Base-by-base conservation (phyloP, 2,888 invertebrate species). In the Tholera decimalis region DNA sequence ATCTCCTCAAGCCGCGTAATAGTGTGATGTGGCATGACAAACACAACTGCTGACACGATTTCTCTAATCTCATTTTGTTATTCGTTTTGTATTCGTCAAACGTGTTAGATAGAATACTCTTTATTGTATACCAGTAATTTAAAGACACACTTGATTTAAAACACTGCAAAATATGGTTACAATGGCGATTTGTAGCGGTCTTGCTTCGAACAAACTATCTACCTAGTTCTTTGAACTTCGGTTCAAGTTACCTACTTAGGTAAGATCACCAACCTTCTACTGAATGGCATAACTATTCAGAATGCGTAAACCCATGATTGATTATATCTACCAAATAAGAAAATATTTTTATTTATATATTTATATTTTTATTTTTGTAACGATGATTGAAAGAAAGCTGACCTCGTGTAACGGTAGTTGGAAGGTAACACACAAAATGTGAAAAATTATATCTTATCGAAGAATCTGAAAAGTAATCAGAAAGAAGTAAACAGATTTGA, bases 1-100 rank as follows among this genome's bases (percentile, higher is more conserved):
- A 94, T 93, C 92, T 92, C 77, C 83, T 89, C 88, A 85, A 89
- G 82, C 75, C 73, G 80, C 77, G 80, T 86, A 85, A 85, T 88
- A 81, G 82, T 82, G 64, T 80, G 77, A 77, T 81, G 79, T 74
- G 72, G 85, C 82, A 78, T 88, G 87, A 88, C 85, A 85, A 86
- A 89, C 85, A 80, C 79, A 85, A 88, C 83, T 83, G 83, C 76
- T 86, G 84, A 86, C 86, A 88, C 83, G 87, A 85, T 88, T 87
- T 87, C 85, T 89, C 83, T 89, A 86, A 88, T 88, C 88, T 85
- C 85, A 88, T 89, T 85, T 81, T 83, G 75, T 80, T 77, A 56
- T 61, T 67, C 66, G 59, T 77, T 83, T 66, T 77, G 64, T 63
- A 68, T 70, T 79, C 69, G 68, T 76, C 66, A 54, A 44, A 58